Evolutionary conservation across 2,888 invertebrate genomes (phyloP).

Genomic region (Nymphalis urticae): DNA sequence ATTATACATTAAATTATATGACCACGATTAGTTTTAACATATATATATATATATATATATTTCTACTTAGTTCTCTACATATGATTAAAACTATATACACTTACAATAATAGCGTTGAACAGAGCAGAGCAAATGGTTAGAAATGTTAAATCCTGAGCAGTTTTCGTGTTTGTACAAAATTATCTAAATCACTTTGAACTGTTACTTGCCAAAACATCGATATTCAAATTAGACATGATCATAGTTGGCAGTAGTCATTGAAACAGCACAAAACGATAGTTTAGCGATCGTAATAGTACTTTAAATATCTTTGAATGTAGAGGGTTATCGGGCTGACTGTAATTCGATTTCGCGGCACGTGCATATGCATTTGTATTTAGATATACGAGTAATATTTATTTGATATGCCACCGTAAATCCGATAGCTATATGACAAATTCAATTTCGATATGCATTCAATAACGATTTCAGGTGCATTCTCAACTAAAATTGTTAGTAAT

Average conservation of each 20-base stretch:
- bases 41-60: no score
- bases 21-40: no score
- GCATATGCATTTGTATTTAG: conserved; percentile 34
- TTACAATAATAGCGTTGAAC: no score
- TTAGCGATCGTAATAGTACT: conserved; percentile 25
- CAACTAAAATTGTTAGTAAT: background rate
- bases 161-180: conserved; percentile 1
- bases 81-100: no score
- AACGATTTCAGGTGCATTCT: background rate
- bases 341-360: conserved; percentile 43
- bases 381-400: conserved; percentile 36
- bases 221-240: conserved; percentile 29
- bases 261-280: conserved; percentile 5
- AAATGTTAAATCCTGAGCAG: no score
- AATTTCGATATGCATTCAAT: background rate
- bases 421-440: background rate
- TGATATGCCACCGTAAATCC: conserved; percentile 25
- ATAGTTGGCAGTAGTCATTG: conserved; percentile 11
- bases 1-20: no score
- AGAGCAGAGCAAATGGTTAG: no score
- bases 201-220: conserved; percentile 21
- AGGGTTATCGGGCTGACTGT: conserved; percentile 13
- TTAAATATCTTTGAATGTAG: conserved; percentile 20
- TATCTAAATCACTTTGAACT: conserved; percentile 1
- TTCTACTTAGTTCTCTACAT: no score